Evolutionary conservation across 2,113 vertebrate species (phyloP).

Genomic region (Passer domesticus): DNA sequence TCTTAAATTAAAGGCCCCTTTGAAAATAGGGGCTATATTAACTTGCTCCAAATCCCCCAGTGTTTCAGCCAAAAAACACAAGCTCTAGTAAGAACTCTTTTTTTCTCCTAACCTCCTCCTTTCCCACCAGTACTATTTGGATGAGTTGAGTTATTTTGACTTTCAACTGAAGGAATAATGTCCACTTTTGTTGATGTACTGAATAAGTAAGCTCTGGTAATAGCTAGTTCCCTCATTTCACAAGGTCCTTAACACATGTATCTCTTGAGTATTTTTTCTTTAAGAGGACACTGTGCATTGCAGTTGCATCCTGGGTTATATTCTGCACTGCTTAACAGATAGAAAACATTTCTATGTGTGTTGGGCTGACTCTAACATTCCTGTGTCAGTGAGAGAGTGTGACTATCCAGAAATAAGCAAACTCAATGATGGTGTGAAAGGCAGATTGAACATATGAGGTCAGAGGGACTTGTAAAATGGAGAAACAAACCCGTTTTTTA

Average conservation of each 20-base stretch:
- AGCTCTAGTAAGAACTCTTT: background rate
- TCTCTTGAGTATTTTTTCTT: background rate
- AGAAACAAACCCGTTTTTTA: background rate
- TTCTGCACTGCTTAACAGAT: background rate
- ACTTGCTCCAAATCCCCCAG: background rate
- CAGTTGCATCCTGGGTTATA: background rate
- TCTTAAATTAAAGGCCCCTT: background rate
- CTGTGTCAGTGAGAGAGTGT: background rate
- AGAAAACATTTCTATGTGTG: background rate
- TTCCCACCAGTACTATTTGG: background rate
- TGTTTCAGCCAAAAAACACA: background rate
- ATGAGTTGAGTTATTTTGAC: background rate
- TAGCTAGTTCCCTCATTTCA: background rate
- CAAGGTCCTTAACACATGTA: background rate
- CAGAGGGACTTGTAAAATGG: background rate
- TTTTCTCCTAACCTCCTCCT: background rate
- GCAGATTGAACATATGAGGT: background rate
- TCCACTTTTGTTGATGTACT: background rate
- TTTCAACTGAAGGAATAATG: background rate
- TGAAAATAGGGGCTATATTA: background rate
- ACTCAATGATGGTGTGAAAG: background rate
- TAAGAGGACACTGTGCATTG: background rate
- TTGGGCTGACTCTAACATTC: background rate
- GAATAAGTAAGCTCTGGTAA: background rate
- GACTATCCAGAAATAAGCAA: background rate